phyloP scores from a whole-genome alignment of 2,888 invertebrate genomes.

The Drosophila neonasuta region DNA sequence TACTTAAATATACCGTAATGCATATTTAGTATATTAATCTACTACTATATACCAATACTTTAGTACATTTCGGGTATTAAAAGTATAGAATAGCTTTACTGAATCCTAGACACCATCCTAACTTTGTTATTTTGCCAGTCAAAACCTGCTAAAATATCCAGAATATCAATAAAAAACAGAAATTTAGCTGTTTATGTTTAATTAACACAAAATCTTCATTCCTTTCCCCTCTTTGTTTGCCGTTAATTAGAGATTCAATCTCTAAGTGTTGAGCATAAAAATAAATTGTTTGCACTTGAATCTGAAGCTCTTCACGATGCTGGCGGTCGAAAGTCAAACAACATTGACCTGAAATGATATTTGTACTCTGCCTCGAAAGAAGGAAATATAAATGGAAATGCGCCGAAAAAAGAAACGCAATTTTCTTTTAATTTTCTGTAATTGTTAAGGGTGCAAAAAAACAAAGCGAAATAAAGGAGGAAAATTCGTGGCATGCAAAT shows the following conservation, averaged over 20 bases:
- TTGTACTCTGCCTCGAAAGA: not conserved
- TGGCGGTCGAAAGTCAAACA: not conserved
- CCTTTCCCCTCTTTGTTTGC: too few species aligned
- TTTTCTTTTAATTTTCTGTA: constrained; percentile 64
- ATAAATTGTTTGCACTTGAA: constrained; percentile 1
- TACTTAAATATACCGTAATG: too few species aligned
- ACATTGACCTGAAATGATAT: not conserved
- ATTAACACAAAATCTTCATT: too few species aligned
- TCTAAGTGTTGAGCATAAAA: constrained; percentile 15
- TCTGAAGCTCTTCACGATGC: not conserved
- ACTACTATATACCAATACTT: too few species aligned
- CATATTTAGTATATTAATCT: too few species aligned
- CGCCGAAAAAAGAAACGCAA: constrained; percentile 38
- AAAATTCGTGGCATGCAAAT: constrained; percentile 55
- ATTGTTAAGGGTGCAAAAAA: constrained; percentile 49
- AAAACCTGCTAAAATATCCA: too few species aligned
- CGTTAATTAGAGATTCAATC: not conserved
- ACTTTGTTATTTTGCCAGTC: too few species aligned
- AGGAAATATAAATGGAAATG: constrained; percentile 1
- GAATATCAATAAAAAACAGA: too few species aligned
- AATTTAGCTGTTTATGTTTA: too few species aligned
- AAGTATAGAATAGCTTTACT: too few species aligned
- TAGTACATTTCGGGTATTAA: too few species aligned
- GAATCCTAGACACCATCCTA: too few species aligned
- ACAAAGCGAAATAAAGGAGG: not conserved